phyloP scores from a whole-genome alignment of 2,888 invertebrate genomes.

The Melipona bicolor region DNA sequence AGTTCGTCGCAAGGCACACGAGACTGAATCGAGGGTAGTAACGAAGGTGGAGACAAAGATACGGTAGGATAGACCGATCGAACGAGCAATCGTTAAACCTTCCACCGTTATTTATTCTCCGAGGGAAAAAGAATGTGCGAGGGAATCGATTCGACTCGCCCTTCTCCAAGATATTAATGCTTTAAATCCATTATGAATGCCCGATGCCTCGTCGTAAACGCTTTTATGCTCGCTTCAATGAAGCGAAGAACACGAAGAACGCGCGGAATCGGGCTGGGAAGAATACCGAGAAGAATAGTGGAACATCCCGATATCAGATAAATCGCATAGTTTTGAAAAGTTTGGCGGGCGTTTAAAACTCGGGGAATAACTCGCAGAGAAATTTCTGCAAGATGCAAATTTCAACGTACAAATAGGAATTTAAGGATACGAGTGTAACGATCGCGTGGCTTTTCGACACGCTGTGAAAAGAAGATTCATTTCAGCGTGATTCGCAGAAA shows the following conservation, averaged over 20 bases:
- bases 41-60: conserved; percentile 14
- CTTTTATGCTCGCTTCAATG: neutral
- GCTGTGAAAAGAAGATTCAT: too few relatives aligned
- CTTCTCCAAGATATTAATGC: neutral
- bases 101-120: too few relatives aligned
- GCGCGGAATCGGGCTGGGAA: neutral
- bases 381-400: too few relatives aligned
- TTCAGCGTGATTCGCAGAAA: too few relatives aligned
- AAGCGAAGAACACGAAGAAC: neutral
- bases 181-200: neutral
- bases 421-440: too few relatives aligned
- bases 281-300: neutral
- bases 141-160: neutral
- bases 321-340: neutral
- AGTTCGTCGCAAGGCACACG: conserved; percentile 41
- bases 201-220: neutral
- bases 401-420: too few relatives aligned
- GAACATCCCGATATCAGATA: neutral
- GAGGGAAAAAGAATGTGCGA: neutral
- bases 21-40: conserved; percentile 20
- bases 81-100: conserved; percentile 36
- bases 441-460: too few relatives aligned
- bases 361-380: neutral
- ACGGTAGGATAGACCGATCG: conserved; percentile 9
- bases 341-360: neutral